Base-by-base conservation (phyloP, 2,797 vertebrate genomes). In the Propithecus perrieri region DNA sequence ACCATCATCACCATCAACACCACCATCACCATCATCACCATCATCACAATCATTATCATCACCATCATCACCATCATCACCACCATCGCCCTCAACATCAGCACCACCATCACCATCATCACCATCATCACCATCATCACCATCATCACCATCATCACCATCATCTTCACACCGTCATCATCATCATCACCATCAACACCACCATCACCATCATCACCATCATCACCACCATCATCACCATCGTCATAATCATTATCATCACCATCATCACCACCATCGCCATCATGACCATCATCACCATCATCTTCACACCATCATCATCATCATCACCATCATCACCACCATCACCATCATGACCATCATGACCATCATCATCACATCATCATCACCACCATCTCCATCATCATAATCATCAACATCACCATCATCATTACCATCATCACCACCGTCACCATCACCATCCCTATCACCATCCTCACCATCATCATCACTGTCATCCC, bases 11-110 rank as follows among this genome's bases (percentile, higher is more conserved):
- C 0, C 10, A 69, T 0, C 4, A 12, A 0, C 20, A 38, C 0
- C 35, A 41, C 0, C 11, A 71, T 0, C 38, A 14, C 0, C 38
- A 2, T 0, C 12, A 7, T 0, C 12, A 71, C 0, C 67, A 71
- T 0, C 12, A 26, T 0, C 6, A 43, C 0, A 12, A 72, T 0
- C 11, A 28, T 0, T 22, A 28, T 0, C 38, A 43, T 0, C 3
- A 14, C 0, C 14, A 74, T 4, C 15, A 28, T 0, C 71, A 30
- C 0, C 26, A 72, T 1, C 41, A 46, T 0, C 12, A 14, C 14
- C 13, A 41, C 0, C 69, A 71, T 0, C n/a, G 28, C 0, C 14
- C 30, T 0, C 26, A 8, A 0, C 41, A 8, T 0, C 24, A 15
- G 0, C 71, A 43, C 0, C 24, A 28, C 0, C 24, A 69, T 7